Evolutionary conservation across 2,113 vertebrate genomes (phyloP), one percentile per base, ranked within the genome.

Genomic region (Tachysurus fulvidraco): DNA sequence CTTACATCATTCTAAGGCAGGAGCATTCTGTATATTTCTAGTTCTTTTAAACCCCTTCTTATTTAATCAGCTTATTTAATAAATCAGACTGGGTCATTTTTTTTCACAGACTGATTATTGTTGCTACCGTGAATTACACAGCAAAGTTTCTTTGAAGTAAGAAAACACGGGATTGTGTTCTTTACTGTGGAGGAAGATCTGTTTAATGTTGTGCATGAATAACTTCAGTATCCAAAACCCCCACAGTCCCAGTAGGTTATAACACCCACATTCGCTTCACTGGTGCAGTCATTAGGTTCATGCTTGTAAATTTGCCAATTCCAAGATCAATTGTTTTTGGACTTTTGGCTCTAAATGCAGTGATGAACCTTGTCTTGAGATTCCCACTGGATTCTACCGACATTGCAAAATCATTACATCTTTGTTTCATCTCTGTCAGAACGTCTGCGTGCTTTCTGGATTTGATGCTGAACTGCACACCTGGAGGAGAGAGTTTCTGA

Each of bases 221-320:
- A 67, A 64, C 77, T 83, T 77, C 60, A 77, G 69, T 50, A 77
- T 90, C 82, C 62, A 78, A 88, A 90, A 87, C 84, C 85, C 60
- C 85, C 81, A 81, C 52, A 81, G 50, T 88, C 82, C 82, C 87
- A 71, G 83, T 69, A 71, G 82, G 83, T 71, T 82, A 88, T 86
- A 90, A 86, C 87, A 64, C 83, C 87, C 84, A 86, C 67, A 65
- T 73, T 73, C 59, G 46, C 67, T 41, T 13, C 14, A 82, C 50
- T 30, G 65, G 81, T 83, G 73, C 62, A 54, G 84, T 71, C 64
- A 88, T 83, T 57, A 86, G 74, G 62, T 82, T 78, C 81, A 81
- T 85, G 86, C 60, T 71, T 88, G 86, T 88, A 50, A 50, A 88
- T 80, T 77, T 83, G 82, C 84, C 87, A 88, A 84, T 84, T 86